A percentile compares a stretch with the other conserved stretches of the same genome.
These are phyloP conservation scores for Baronia brevicornis DNA, from an alignment of 2,888 invertebrate genomes.

Conservation along the genomic window DNA sequence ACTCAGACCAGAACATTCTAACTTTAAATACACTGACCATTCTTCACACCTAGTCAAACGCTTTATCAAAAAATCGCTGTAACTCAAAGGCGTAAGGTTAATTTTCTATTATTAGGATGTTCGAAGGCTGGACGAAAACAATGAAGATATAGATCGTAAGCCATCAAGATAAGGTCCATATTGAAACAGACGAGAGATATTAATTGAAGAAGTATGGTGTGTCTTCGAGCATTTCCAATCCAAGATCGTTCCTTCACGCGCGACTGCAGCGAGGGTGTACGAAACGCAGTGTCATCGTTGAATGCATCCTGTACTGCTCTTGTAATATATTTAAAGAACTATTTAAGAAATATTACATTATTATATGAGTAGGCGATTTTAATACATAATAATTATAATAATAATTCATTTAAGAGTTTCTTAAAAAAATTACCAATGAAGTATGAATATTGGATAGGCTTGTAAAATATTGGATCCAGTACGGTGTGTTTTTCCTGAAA, in stretches of 20 bases:
- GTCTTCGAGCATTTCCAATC: conserved; percentile 46
- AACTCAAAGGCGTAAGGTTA: neutral
- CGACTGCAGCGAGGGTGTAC: conserved; percentile 42
- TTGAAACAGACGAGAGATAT: conserved; percentile 18
- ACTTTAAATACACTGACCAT: conserved; percentile 39
- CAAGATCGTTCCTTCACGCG: conserved; percentile 48
- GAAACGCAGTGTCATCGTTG: conserved; percentile 55
- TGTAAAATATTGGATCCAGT: too few relatives aligned
- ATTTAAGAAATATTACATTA: too few relatives aligned
- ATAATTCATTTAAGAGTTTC: too few relatives aligned
- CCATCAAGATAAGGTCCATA: conserved; percentile 17
- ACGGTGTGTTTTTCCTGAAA: too few relatives aligned
- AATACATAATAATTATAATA: too few relatives aligned
- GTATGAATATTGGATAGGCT: too few relatives aligned
- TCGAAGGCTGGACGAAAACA: neutral
- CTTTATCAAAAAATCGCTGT: conserved; percentile 25
- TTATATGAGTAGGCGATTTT: too few relatives aligned
- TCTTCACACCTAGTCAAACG: conserved; percentile 25
- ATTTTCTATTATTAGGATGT: conserved; percentile 1
- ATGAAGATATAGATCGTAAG: conserved; percentile 17
- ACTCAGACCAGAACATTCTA: conserved; percentile 56
- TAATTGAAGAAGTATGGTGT: conserved; percentile 17
- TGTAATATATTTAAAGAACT: too few relatives aligned
- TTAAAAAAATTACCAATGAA: too few relatives aligned
- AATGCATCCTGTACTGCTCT: conserved; percentile 66